Evolutionary conservation across 2,797 vertebrate genomes (phyloP), one percentile per base, ranked within the genome.

Genomic region (Takifugu ocellatus): DNA sequence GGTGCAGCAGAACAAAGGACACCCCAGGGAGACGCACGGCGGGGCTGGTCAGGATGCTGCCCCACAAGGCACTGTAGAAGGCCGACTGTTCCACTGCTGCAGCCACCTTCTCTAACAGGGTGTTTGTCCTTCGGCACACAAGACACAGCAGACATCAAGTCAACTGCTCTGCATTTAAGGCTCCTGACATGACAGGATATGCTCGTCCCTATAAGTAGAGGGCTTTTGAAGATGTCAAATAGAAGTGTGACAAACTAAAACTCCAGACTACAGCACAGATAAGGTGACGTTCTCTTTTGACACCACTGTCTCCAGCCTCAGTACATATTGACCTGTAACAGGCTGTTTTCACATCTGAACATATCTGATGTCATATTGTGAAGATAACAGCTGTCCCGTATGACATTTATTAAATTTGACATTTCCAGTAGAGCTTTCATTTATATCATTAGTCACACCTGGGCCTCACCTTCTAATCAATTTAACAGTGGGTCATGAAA

Each of bases 61-160:
- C 97, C 97, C 97, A 99, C 39, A 99, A 94, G 61, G 97, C 96
- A 70, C 97, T 95, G 81, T 98, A 99, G 88, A 97, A 99, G 0
- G 96, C 97, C 0, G 94, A 94, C 84, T 98, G 97, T 83, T 99
- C 97, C 83, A 99, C 97, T 0, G 94, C 97, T 2, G 92, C 90
- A 7, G 95, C 95, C 55, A 98, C 97, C 69, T 98, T 99, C 88
- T 99, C 97, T 90, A 99, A 75, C 63, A 99, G 82, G 0, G 92
- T 94, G 82, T 98, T 99, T 5, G 95, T 97, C 81, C 97, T 99
- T 71, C 36, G 49, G 16, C 3, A 71, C 5, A 78, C 68, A 36
- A 74, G n/a, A 21, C n/a, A 54, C 55, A 2, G 48, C 10, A 51
- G 51, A 14, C 24, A 46, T 44, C 10, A 43, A 31, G 11, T 12